Evolutionary conservation across 2,797 vertebrate species (phyloP).

Genomic region (Muscicapa striata): DNA sequence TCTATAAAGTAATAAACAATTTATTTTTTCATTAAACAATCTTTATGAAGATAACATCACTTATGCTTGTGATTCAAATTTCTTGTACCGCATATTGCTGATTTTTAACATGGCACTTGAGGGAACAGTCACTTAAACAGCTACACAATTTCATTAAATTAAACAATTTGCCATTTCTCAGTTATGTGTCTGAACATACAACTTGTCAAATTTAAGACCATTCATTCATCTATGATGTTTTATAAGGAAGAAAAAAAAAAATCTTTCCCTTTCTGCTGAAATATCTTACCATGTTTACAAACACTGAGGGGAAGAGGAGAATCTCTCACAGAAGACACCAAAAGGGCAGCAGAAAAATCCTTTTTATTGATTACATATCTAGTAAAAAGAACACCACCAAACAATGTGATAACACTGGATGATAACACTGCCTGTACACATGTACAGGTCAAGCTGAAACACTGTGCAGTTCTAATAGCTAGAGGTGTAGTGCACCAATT

Average conservation of each 20-base stretch:
- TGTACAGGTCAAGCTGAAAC: background rate
- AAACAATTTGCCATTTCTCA: background rate
- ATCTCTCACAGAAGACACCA: background rate
- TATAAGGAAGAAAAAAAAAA: background rate
- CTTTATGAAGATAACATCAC: conserved; percentile 11
- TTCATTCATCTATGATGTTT: background rate
- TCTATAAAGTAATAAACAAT: conserved; percentile 30
- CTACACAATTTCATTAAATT: background rate
- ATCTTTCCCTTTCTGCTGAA: background rate
- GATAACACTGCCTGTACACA: background rate
- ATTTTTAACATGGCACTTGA: conserved; percentile 21
- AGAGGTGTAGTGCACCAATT: background rate
- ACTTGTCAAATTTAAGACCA: background rate
- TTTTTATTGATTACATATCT: background rate
- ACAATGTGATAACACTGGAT: background rate
- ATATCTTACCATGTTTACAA: background rate
- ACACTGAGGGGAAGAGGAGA: background rate
- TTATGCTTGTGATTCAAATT: background rate
- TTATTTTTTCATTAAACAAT: conserved; percentile 47
- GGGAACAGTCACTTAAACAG: conserved; percentile 13
- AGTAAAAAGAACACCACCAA: background rate
- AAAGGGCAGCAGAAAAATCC: background rate
- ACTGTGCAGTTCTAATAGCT: background rate
- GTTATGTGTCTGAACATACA: background rate
- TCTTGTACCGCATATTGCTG: conserved; percentile 38